Conservation (phyloP, 2,888 invertebrate genomes). For the Epicampocera succincta region DNA sequence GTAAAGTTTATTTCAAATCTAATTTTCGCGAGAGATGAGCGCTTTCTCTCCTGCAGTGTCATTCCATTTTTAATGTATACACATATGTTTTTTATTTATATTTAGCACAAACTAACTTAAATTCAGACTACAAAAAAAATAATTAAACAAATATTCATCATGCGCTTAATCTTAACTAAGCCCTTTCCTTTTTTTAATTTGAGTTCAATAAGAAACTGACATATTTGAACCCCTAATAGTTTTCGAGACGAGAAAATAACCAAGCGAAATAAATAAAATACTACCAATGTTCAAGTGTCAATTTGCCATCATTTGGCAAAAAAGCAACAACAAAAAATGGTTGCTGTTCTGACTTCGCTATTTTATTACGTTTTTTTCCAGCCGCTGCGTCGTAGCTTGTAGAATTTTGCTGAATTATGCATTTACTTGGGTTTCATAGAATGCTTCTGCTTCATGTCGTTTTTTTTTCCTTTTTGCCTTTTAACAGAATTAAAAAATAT, state of each 20-base stretch:
- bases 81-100: too few species aligned
- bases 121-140: too few species aligned
- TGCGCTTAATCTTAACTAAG: too few species aligned
- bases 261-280: conserved; percentile 40
- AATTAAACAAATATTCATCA: too few species aligned
- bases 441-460: conserved; percentile 10
- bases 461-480: conserved; percentile 39
- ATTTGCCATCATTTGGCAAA: conserved; percentile 67
- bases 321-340: conserved; percentile 41
- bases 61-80: too few species aligned
- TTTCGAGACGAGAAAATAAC: conserved; percentile 4
- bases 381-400: conserved; percentile 18
- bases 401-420: conserved; percentile 71
- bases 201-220: too few species aligned
- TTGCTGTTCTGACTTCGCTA: conserved; percentile 36
- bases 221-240: conserved; percentile 30
- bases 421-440: conserved; percentile 65
- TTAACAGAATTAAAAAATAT: conserved; percentile 65
- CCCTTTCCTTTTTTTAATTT: too few species aligned
- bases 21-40: too few species aligned
- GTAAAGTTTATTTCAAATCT: too few species aligned
- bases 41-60: too few species aligned
- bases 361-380: conserved; percentile 17
- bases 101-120: too few species aligned
- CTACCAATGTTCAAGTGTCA: conserved; percentile 65